These are phyloP conservation scores for Albula goreensis DNA, from an alignment of 2,113 vertebrate species.

Conservation along the genomic window DNA sequence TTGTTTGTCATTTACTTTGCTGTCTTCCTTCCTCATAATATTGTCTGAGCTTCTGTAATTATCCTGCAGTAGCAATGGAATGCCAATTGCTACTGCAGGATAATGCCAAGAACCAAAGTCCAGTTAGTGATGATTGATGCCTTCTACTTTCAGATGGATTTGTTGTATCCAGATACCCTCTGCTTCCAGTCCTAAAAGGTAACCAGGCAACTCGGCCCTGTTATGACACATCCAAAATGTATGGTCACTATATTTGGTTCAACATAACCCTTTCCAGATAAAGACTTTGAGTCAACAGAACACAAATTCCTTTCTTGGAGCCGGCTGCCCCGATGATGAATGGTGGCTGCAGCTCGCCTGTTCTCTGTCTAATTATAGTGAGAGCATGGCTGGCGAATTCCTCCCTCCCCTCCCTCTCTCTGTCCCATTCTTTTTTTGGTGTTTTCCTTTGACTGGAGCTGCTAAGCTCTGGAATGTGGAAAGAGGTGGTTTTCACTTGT, in stretches of 20 bases:
- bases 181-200: conserved; percentile 62
- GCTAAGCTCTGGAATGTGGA: conserved; percentile 46
- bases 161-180: conserved; percentile 50
- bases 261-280: conserved; percentile 50
- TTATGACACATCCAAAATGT: conserved; percentile 35
- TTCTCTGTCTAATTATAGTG: conserved; percentile 73
- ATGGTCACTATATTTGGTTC: conserved; percentile 76
- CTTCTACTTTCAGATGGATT: conserved; percentile 48
- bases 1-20: neutral
- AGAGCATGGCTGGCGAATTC: conserved; percentile 61
- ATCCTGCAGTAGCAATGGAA: conserved; percentile 4
- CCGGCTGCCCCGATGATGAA: conserved; percentile 54
- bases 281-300: conserved; percentile 48
- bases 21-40: neutral
- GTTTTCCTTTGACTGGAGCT: conserved; percentile 31
- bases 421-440: conserved; percentile 29
- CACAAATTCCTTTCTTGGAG: conserved; percentile 69
- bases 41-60: neutral
- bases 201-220: conserved; percentile 56
- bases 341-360: conserved; percentile 41
- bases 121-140: conserved; percentile 21
- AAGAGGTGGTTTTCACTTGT: conserved; percentile 1
- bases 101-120: neutral
- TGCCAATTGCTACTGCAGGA: neutral
- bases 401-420: conserved; percentile 20